phyloP scores from a whole-genome alignment of 2,113 vertebrate genomes.

The Amphiprion ocellaris region DNA sequence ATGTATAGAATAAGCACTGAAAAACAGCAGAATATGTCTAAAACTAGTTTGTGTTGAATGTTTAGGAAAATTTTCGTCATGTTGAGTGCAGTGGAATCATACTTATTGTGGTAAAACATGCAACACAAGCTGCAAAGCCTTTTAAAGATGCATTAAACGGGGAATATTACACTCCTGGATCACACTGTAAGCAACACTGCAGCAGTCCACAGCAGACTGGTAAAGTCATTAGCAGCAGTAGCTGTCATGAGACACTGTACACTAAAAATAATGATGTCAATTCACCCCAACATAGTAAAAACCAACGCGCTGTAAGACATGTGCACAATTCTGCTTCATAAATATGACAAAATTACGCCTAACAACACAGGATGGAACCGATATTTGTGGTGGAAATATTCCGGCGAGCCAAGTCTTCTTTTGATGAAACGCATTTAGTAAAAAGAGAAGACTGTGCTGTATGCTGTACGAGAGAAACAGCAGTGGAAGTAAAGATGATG shows the following conservation, averaged over 20 bases:
- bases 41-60: neutral
- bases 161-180: slow-evolving; percentile 26
- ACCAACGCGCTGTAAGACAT: slow-evolving; percentile 41
- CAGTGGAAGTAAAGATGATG: slow-evolving; percentile 29
- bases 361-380: slow-evolving; percentile 29
- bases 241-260: slow-evolving; percentile 55
- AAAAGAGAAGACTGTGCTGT: slow-evolving; percentile 11
- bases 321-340: slow-evolving; percentile 36
- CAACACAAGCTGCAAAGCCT: neutral
- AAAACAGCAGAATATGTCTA: no score
- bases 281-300: slow-evolving; percentile 43
- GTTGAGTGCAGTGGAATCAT: neutral
- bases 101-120: neutral
- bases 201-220: slow-evolving; percentile 37
- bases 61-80: neutral
- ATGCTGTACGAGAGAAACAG: slow-evolving; percentile 16
- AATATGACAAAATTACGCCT: slow-evolving; percentile 49
- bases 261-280: slow-evolving; percentile 50
- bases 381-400: slow-evolving; percentile 37
- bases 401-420: slow-evolving; percentile 10
- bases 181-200: slow-evolving; percentile 25
- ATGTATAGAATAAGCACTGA: no score
- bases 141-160: slow-evolving; percentile 19
- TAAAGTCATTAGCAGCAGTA: slow-evolving; percentile 68
- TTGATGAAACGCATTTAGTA: slow-evolving; percentile 6